These are phyloP conservation scores for Oscheius sp. DNA, from an alignment of 2,888 invertebrate species.

Conservation along the genomic window DNA sequence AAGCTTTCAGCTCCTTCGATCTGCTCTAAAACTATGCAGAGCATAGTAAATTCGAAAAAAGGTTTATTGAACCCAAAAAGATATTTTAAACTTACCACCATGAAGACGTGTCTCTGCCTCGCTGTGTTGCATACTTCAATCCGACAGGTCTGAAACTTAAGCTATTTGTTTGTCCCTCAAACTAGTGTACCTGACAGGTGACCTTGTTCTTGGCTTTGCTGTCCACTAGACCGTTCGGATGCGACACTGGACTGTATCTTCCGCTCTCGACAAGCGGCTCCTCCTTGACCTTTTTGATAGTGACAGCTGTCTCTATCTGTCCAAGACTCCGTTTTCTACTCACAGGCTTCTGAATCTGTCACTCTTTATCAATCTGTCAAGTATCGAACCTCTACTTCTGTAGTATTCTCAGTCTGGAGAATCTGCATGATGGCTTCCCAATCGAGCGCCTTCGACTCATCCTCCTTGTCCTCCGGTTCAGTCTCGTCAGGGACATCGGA, in stretches of 20 bases:
- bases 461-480: neutral
- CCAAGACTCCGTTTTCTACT: constrained; percentile 3
- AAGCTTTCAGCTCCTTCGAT: too few species aligned
- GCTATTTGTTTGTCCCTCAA: neutral
- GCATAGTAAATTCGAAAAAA: too few species aligned
- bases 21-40: too few species aligned
- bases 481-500: too few species aligned
- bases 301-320: neutral
- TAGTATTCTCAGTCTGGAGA: neutral
- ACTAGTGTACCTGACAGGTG: constrained; percentile 20
- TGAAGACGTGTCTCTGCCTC: constrained; percentile 58
- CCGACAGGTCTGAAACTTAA: constrained; percentile 41
- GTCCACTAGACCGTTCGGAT: constrained; percentile 26
- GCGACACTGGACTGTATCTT: constrained; percentile 2
- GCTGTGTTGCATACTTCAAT: constrained; percentile 53
- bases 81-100: constrained; percentile 20
- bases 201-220: constrained; percentile 37
- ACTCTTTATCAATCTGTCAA: neutral
- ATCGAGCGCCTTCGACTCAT: constrained; percentile 5
- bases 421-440: constrained; percentile 22
- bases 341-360: neutral
- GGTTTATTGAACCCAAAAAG: too few species aligned
- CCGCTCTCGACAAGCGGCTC: neutral
- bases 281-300: constrained; percentile 23
- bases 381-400: neutral